Base-by-base conservation (phyloP, 2,113 vertebrate genomes). In the Kryptolebias marmoratus region DNA sequence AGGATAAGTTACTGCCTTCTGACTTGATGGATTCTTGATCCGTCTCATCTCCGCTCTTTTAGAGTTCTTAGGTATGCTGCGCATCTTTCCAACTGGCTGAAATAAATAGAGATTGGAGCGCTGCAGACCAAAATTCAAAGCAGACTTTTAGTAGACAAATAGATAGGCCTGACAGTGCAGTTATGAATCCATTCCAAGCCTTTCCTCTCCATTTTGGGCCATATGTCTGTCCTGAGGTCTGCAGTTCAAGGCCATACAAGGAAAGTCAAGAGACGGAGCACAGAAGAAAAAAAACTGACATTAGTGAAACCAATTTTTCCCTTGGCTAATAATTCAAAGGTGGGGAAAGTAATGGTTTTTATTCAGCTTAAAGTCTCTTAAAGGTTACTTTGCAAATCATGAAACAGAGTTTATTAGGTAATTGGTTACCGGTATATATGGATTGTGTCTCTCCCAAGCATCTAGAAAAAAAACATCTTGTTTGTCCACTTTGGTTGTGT, bases 161-260 rank as follows among this genome's bases (percentile, higher is more conserved):
- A 71, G 77, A 79, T 72, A 64, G 57, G 79, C 75, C 75, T 84
- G 70, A 87, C 71, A 79, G 80, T 69, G 5, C 68, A 71, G 69
- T 75, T 18, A 73, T 80, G 79, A 88, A 75, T 83, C 80, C 73
- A 49, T 71, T 87, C 80, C 81, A 87, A 81, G 79, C 77, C 56
- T 87, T 85, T 90, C 77, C 71, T 64, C 64, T 82, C 80, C 68
- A 68, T 84, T 85, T 78, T 63, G 79, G 70, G 74, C 77, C 77
- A 50, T 71, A 81, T 86, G 71, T 73, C 49, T 52, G 68, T 80
- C 71, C 77, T 54, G 69, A 74, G 79, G 80, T 82, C 85, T 82
- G 64, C 58, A 79, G 77, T 78, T 84, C 50, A 39, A 81, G 81
- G 75, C 86, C 90, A 79, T 90, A 90, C 84, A 88, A 86, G 86